Percentiles rank a stretch among this genome's conserved stretches.
phyloP scores from a whole-genome alignment of 2,797 vertebrate species.

The Epinephelus awoara region DNA sequence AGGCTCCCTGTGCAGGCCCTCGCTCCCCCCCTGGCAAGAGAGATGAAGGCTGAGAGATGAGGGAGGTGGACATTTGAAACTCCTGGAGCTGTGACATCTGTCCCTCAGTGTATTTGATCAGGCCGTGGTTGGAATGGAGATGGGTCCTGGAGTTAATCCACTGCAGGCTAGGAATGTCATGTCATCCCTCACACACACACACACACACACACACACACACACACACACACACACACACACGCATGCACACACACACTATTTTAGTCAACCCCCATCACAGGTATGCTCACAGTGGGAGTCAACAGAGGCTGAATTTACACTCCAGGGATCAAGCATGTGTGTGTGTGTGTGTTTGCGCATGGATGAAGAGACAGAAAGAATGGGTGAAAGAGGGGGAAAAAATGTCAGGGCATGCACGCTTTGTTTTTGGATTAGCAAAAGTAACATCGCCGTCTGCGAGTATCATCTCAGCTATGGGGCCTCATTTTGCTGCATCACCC shows the following conservation, averaged over 20 bases:
- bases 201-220: slow-evolving; percentile 53
- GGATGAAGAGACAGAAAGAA: slow-evolving; percentile 43
- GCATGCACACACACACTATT: slow-evolving; percentile 22
- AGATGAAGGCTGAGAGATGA: slow-evolving; percentile 52
- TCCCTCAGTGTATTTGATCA: slow-evolving; percentile 83
- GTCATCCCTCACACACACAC: slow-evolving; percentile 55
- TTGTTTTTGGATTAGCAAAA: slow-evolving; percentile 44
- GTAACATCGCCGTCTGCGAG: slow-evolving; percentile 41
- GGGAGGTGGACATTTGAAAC: slow-evolving; percentile 66
- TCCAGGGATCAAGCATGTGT: slow-evolving; percentile 43
- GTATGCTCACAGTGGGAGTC: slow-evolving; percentile 71
- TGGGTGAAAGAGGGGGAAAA: background rate
- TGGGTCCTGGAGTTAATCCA: slow-evolving; percentile 82
- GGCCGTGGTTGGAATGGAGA: slow-evolving; percentile 76
- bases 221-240: slow-evolving; percentile 39
- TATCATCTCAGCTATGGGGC: slow-evolving; percentile 44
- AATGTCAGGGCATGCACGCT: slow-evolving; percentile 6
- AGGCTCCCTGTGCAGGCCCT: slow-evolving; percentile 1
- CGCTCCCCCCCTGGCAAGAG: slow-evolving; percentile 18
- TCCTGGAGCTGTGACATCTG: slow-evolving; percentile 78
- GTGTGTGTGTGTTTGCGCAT: slow-evolving; percentile 22
- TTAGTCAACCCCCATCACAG: slow-evolving; percentile 69
- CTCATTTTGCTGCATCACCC: slow-evolving; percentile 68
- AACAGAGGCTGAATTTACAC: slow-evolving; percentile 65
- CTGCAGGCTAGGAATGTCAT: slow-evolving; percentile 79